These are phyloP conservation scores for Drosophila crucigera DNA, from an alignment of 2,888 invertebrate species.

Conservation along the genomic window DNA sequence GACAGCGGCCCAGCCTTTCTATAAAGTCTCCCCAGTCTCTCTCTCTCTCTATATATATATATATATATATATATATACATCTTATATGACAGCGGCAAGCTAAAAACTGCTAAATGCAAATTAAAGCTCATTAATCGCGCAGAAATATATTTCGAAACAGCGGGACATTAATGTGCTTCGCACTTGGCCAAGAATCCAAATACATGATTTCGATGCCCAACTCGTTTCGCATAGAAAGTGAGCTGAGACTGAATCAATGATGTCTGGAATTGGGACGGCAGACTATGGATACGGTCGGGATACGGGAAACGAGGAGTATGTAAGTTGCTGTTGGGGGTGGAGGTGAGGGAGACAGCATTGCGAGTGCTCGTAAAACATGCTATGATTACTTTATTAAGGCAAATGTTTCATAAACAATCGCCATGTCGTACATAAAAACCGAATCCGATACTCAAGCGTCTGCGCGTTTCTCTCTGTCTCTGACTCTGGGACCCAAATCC, in stretches of 20 bases:
- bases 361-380: conserved; percentile 74
- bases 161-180: conserved; percentile 75
- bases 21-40: conserved; percentile 6
- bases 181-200: conserved; percentile 61
- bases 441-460: conserved; percentile 62
- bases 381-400: conserved; percentile 80
- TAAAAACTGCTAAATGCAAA: conserved; percentile 73
- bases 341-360: conserved; percentile 9
- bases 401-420: conserved; percentile 80
- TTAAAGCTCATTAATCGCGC: conserved; percentile 77
- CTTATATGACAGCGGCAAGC: conserved; percentile 20
- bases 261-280: conserved; percentile 11
- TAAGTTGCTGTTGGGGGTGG: background rate
- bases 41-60: background rate
- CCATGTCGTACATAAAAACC: conserved; percentile 73
- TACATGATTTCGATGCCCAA: conserved; percentile 42
- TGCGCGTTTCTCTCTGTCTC: conserved; percentile 54
- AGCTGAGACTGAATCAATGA: conserved; percentile 20
- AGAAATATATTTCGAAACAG: conserved; percentile 71
- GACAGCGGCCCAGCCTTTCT: conserved; percentile 29
- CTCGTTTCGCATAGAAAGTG: conserved; percentile 76
- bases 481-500: conserved; percentile 34
- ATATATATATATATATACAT: background rate
- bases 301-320: background rate
- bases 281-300: background rate